These are phyloP conservation scores for Pelobates fuscus DNA, from an alignment of 2,113 vertebrate genomes.

Conservation along the genomic window DNA sequence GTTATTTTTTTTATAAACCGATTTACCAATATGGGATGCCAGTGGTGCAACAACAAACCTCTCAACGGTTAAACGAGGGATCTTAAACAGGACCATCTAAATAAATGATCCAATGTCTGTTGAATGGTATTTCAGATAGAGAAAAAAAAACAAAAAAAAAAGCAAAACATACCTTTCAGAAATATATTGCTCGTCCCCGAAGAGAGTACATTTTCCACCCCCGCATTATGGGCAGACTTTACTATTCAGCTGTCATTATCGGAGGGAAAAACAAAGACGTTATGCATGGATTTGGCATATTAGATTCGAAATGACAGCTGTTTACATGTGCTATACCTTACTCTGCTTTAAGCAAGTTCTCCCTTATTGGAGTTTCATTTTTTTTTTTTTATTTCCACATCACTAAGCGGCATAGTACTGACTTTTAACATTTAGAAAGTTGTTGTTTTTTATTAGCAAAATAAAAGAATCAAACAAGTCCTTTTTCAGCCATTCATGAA, in stretches of 20 bases:
- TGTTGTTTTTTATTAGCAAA: neutral
- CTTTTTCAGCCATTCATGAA: no score
- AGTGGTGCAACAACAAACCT: no score
- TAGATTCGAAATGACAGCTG: slow-evolving; percentile 45
- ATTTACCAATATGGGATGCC: no score
- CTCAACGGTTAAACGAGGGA: no score
- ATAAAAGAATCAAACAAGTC: neutral
- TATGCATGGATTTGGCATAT: slow-evolving; percentile 23
- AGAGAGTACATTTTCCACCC: slow-evolving; percentile 27
- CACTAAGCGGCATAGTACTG: neutral
- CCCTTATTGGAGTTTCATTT: slow-evolving; percentile 1
- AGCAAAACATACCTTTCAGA: slow-evolving; percentile 1
- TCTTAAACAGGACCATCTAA: no score
- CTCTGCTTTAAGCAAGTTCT: slow-evolving; percentile 14
- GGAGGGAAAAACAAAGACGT: slow-evolving; percentile 40
- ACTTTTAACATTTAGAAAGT: slow-evolving; percentile 38
- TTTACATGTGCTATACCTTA: slow-evolving; percentile 33
- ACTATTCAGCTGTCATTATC: slow-evolving; percentile 45
- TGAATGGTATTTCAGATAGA: neutral
- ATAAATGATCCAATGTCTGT: no score
- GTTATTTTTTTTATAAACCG: no score
- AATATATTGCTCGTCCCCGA: slow-evolving; percentile 13
- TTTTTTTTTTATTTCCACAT: slow-evolving; percentile 30
- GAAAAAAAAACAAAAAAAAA: neutral
- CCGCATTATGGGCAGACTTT: slow-evolving; percentile 40